Evolutionary conservation across 2,888 invertebrate species (phyloP), one percentile per base, ranked within the genome.

Genomic region (Siphonodentalium dalli): DNA sequence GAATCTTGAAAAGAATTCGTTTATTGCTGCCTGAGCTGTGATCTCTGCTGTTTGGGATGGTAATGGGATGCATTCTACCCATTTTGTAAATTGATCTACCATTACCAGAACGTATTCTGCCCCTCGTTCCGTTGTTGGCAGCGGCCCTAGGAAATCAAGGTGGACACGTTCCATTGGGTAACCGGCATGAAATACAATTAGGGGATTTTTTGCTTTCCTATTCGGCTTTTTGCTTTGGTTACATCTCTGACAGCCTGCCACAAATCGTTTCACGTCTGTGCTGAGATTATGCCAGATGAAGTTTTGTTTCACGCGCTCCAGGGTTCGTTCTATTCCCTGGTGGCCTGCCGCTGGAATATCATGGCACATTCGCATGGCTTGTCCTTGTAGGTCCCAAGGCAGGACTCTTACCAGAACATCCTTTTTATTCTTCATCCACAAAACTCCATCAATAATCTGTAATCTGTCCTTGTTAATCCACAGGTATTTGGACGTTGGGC

Each of bases 121-220:
- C 3, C 55, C 46, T 15, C 35, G 18, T 1, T 31, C 6, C 11
- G 47, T 48, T 24, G 29, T 48, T 3, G 46, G 46, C 21, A 54
- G 42, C 18, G 47, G 54, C n/a, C 54, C 53, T 4, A 53, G 11
- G n/a, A 39, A 53, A 41, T 53, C 53, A 20, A 53, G 27, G 28
- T 53, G 53, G 15, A 53, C 47, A 11, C 53, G 3, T 26, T 53
- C 46, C 53, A 53, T 53, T 4, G 53, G 53, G 15, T 26, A 9
- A 88, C 90, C 72, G 93, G 96, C 84, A 90, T 93, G 24, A 89
- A 90, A 76, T 95, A 95, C 24, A 33, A n/a, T 53, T 8, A 52
- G 21, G 13, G 52, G 45, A 11, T 8, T 20, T 24, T 26, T 41
- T 21, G 26, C 46, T 20, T 38, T 20, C 13, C 26, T 35, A 13